Evolutionary conservation across 2,888 invertebrate genomes (phyloP).

Genomic region (Nymphalis c-album): DNA sequence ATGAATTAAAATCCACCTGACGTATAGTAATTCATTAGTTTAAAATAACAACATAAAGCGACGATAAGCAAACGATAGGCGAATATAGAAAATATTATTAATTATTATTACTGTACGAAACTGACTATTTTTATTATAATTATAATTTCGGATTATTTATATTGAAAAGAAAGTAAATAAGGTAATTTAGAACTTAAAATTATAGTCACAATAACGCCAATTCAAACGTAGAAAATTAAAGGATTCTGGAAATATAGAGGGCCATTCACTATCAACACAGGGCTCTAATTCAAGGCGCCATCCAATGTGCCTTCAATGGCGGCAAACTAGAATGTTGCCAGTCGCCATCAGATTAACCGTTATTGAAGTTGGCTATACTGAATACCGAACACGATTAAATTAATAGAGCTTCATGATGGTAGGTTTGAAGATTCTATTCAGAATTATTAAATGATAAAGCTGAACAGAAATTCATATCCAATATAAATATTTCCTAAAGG

Average conservation of each 20-base stretch:
- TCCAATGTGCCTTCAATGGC: conserved; percentile 14
- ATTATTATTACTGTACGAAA: no score
- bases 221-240: conserved; percentile 7
- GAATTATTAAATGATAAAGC: background rate
- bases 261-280: conserved; percentile 13
- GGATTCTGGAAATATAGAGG: conserved; percentile 10
- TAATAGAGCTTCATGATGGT: conserved; percentile 18
- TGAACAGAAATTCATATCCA: background rate
- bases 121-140: no score
- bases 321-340: conserved; percentile 40
- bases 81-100: no score
- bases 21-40: no score
- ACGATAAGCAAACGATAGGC: no score
- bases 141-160: no score
- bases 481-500: no score
- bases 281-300: conserved; percentile 24
- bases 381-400: conserved; percentile 24
- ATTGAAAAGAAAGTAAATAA: background rate
- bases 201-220: conserved; percentile 2
- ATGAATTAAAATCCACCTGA: no score
- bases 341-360: conserved; percentile 28
- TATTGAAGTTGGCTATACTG: conserved; percentile 5
- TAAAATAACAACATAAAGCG: no score
- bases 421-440: background rate
- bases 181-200: conserved; percentile 7